These are phyloP conservation scores for Hylyphantes graminicola DNA, from an alignment of 1,140 invertebrate genomes.

Conservation along the genomic window DNA sequence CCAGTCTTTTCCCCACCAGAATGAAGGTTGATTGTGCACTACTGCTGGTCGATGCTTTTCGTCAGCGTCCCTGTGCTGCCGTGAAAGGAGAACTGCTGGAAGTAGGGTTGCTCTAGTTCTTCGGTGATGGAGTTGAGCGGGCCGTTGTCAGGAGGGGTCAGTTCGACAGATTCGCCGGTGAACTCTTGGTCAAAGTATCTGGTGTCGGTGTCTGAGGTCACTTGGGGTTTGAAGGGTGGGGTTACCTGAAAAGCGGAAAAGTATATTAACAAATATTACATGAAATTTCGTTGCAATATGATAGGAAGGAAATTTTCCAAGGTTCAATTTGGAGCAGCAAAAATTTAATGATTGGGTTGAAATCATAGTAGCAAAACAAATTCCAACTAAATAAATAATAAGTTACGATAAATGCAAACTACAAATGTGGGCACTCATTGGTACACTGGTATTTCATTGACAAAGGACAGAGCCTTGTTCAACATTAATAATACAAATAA, in stretches of 20 bases:
- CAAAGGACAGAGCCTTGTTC: too few species aligned
- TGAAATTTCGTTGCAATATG: background rate
- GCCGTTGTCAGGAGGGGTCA: slow-evolving; percentile 74
- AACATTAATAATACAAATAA: too few species aligned
- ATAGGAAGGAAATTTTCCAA: too few species aligned
- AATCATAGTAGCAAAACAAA: too few species aligned
- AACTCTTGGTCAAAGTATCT: slow-evolving; percentile 98
- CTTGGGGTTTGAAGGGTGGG: slow-evolving; percentile 95
- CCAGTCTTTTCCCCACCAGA: too few species aligned
- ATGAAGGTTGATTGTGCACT: background rate
- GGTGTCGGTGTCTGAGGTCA: slow-evolving; percentile 95
- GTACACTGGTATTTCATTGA: too few species aligned
- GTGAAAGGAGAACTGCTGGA: slow-evolving; percentile 83
- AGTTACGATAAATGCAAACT: too few species aligned
- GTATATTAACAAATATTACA: background rate
- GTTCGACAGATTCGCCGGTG: slow-evolving; percentile 95
- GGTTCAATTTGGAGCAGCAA: too few species aligned
- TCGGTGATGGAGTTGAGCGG: slow-evolving; percentile 77
- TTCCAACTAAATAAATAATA: too few species aligned
- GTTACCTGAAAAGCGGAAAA: slow-evolving; percentile 73
- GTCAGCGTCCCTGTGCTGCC: slow-evolving; percentile 64
- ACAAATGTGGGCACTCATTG: too few species aligned
- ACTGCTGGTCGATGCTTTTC: slow-evolving; percentile 58
- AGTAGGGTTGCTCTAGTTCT: slow-evolving; percentile 77
- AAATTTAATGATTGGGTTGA: too few species aligned